A percentile compares a stretch with the other conserved stretches of the same genome.
phyloP scores from a whole-genome alignment of 1,140 invertebrate species.

The Sycophila sp. region DNA sequence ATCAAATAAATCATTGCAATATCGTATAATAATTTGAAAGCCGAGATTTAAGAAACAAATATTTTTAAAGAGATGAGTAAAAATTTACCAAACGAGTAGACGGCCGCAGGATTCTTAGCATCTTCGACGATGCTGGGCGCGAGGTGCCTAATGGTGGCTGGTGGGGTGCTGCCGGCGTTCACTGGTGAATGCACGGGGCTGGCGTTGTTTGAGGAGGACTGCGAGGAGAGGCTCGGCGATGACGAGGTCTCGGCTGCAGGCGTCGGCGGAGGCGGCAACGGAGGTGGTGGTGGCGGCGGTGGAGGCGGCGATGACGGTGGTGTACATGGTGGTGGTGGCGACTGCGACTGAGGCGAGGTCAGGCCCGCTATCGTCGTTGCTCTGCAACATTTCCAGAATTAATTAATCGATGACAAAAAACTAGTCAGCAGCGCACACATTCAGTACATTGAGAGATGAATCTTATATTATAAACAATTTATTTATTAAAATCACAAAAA shows the following conservation, averaged over 20 bases:
- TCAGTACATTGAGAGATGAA: too few relatives aligned
- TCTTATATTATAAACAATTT: too few relatives aligned
- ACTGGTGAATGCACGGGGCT: slow-evolving; percentile 42
- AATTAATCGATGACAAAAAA: too few relatives aligned
- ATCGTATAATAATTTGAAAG: too few relatives aligned
- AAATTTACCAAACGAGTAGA: slow-evolving; percentile 49
- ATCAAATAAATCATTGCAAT: too few relatives aligned
- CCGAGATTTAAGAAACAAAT: not conserved
- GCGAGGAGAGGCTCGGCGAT: slow-evolving; percentile 16
- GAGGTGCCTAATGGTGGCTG: slow-evolving; percentile 40
- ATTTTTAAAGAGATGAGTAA: not conserved
- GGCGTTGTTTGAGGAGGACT: slow-evolving; percentile 42
- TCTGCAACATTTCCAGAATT: not conserved
- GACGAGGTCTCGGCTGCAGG: slow-evolving; percentile 29
- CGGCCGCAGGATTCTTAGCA: slow-evolving; percentile 25
- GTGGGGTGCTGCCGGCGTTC: slow-evolving; percentile 37
- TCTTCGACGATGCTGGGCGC: slow-evolving; percentile 19
- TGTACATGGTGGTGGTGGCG: slow-evolving; percentile 47
- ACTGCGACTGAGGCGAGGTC: slow-evolving; percentile 38
- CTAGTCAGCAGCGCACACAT: too few relatives aligned
- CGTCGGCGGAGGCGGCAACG: slow-evolving; percentile 52
- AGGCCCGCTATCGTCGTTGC: not conserved
- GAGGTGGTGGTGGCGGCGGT: slow-evolving; percentile 48
- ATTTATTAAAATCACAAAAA: too few relatives aligned
- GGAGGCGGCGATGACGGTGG: slow-evolving; percentile 49